Percentiles rank a stretch among this genome's conserved stretches.
These are phyloP conservation scores for Peromyscus nudipes DNA, from an alignment of 2,797 vertebrate genomes.

Conservation along the genomic window DNA sequence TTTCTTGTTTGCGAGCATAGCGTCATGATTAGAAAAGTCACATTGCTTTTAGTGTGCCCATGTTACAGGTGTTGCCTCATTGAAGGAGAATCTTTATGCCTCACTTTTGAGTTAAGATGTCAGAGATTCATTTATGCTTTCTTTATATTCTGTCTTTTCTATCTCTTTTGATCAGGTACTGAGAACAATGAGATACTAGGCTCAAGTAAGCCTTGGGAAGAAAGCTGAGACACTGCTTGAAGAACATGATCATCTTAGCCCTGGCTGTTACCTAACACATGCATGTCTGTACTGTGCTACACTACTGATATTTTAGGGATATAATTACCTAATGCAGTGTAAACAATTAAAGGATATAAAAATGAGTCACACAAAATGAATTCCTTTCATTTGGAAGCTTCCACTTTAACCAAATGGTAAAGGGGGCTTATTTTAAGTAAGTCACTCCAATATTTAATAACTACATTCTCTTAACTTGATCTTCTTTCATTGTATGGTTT, in stretches of 20 bases:
- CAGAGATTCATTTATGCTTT: background rate
- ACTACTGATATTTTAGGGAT: background rate
- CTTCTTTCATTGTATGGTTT: conserved; percentile 18
- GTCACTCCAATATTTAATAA: conserved; percentile 24
- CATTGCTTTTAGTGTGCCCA: background rate
- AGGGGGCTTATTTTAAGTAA: background rate
- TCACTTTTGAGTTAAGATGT: background rate
- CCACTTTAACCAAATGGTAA: background rate
- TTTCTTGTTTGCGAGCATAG: background rate
- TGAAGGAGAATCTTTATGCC: background rate
- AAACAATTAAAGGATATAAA: background rate
- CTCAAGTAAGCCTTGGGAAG: background rate
- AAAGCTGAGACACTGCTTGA: background rate
- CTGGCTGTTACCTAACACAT: background rate
- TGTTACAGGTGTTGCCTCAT: background rate
- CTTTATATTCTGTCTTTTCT: background rate
- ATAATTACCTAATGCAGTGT: background rate
- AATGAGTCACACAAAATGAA: background rate
- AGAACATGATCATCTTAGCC: background rate
- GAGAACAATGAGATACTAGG: background rate
- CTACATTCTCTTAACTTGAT: background rate
- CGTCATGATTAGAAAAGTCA: background rate
- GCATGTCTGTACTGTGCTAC: background rate
- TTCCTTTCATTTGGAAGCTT: background rate
- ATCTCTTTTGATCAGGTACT: background rate